phyloP scores from a whole-genome alignment of 2,888 invertebrate species.

The Tetragonula carbonaria region DNA sequence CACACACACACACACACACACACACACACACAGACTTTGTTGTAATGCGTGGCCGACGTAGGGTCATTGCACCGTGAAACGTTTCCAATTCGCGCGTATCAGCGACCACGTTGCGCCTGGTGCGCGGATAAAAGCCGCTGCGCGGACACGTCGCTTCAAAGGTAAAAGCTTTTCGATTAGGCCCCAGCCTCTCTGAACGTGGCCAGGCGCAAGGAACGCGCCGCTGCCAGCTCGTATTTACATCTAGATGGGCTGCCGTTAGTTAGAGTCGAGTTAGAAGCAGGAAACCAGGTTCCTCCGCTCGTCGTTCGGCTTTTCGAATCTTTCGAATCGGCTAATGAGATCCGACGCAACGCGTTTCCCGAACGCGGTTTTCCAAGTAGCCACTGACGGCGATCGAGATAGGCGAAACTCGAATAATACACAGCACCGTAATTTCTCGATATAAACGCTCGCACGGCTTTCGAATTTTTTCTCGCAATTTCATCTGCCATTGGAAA shows the following conservation, averaged over 20 bases:
- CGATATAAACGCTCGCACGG: not conserved
- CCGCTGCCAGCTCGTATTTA: slow-evolving; percentile 29
- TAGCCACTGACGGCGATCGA: not conserved
- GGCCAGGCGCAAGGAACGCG: slow-evolving; percentile 14
- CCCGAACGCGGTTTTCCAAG: slow-evolving; percentile 4
- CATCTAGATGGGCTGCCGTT: slow-evolving; percentile 33
- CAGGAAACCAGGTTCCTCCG: slow-evolving; percentile 9
- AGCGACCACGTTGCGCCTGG: not conserved
- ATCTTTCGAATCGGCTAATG: slow-evolving; percentile 38
- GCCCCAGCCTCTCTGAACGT: not conserved
- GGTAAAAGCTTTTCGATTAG: slow-evolving; percentile 37
- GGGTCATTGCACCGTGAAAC: slow-evolving; percentile 40
- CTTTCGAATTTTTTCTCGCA: not conserved
- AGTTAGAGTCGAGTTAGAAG: not conserved
- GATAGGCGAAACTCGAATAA: slow-evolving; percentile 3
- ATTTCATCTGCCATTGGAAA: not conserved
- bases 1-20: not conserved
- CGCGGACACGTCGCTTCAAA: slow-evolving; percentile 2
- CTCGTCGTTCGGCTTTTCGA: slow-evolving; percentile 32
- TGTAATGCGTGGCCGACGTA: slow-evolving; percentile 8
- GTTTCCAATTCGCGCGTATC: slow-evolving; percentile 41
- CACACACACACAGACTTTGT: too few species aligned
- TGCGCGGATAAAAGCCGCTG: slow-evolving; percentile 8
- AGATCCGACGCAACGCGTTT: slow-evolving; percentile 38
- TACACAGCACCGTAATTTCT: not conserved